Conservation (phyloP, 1,140 invertebrate species). For the Drosophila orosa region DNA sequence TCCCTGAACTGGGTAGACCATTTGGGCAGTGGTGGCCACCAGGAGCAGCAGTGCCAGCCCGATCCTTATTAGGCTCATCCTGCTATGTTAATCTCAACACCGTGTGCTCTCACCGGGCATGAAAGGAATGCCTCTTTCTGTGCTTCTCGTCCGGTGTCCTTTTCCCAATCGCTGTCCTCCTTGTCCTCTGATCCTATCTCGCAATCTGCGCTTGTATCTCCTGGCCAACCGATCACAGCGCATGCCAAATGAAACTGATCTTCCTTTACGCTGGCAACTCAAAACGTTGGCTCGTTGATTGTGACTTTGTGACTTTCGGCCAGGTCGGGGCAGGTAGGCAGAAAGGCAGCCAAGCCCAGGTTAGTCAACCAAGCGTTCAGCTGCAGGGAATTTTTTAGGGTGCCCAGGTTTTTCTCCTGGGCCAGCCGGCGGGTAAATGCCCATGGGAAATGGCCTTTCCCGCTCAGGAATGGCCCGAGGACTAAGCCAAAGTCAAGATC, state of each 20-base stretch:
- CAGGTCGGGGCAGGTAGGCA: background rate
- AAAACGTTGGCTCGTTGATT: slow-evolving; percentile 24
- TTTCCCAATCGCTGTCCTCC: slow-evolving; percentile 11
- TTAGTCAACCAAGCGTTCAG: slow-evolving; percentile 40
- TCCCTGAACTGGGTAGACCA: slow-evolving; percentile 59
- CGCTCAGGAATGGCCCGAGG: slow-evolving; percentile 54
- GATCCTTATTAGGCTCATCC: slow-evolving; percentile 42
- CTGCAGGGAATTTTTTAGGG: slow-evolving; percentile 22
- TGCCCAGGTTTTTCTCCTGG: slow-evolving; percentile 20
- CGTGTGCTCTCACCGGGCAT: slow-evolving; percentile 26
- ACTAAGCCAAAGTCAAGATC: slow-evolving; percentile 33
- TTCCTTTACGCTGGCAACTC: background rate
- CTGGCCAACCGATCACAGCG: slow-evolving; percentile 47
- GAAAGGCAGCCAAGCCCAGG: slow-evolving; percentile 11
- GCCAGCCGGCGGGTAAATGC: slow-evolving; percentile 56
- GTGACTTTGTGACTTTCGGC: slow-evolving; percentile 28
- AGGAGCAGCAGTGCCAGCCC: slow-evolving; percentile 60
- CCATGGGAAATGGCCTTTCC: slow-evolving; percentile 56
- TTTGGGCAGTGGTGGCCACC: slow-evolving; percentile 47
- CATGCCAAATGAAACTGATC: slow-evolving; percentile 68
- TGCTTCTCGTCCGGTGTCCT: slow-evolving; percentile 5
- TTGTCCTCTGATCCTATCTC: slow-evolving; percentile 27
- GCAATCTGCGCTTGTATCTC: slow-evolving; percentile 14
- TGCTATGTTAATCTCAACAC: slow-evolving; percentile 12
- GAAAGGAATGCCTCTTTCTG: slow-evolving; percentile 14